These are phyloP conservation scores for Thalassophryne amazonica DNA, from an alignment of 2,797 vertebrate genomes.

Conservation along the genomic window DNA sequence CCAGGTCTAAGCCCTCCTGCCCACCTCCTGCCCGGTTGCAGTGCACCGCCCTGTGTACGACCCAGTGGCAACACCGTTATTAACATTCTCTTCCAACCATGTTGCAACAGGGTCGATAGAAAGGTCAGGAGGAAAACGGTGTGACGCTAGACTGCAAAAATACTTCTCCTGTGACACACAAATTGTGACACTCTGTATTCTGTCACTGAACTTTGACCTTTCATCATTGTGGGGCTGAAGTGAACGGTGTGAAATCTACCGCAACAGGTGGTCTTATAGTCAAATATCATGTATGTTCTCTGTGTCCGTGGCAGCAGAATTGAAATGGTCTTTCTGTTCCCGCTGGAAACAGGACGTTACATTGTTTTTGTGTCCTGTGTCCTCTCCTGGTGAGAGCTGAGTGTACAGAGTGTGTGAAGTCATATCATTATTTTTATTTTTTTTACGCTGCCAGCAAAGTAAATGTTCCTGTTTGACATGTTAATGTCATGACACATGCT, in stretches of 20 bases:
- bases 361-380: slow-evolving; percentile 9
- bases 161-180: slow-evolving; percentile 10
- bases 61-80: slow-evolving; percentile 26
- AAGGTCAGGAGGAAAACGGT: slow-evolving; percentile 31
- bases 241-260: too few species aligned
- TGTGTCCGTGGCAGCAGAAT: too few species aligned
- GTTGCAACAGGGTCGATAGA: slow-evolving; percentile 25
- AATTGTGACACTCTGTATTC: slow-evolving; percentile 23
- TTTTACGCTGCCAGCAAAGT: background rate
- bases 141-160: slow-evolving; percentile 26
- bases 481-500: background rate
- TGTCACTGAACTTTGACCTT: slow-evolving; percentile 37
- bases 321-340: too few species aligned
- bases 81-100: slow-evolving; percentile 9
- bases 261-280: background rate
- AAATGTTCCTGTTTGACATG: slow-evolving; percentile 10
- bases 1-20: background rate
- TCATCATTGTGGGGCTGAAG: slow-evolving; percentile 25
- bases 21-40: background rate
- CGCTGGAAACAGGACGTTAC: background rate
- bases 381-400: background rate
- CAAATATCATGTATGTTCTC: background rate
- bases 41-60: background rate
- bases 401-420: slow-evolving; percentile 1
- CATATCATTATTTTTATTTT: too few species aligned